Evolutionary conservation across 2,113 vertebrate species (phyloP), one percentile per base, ranked within the genome.

Genomic region (Gulo gulo): DNA sequence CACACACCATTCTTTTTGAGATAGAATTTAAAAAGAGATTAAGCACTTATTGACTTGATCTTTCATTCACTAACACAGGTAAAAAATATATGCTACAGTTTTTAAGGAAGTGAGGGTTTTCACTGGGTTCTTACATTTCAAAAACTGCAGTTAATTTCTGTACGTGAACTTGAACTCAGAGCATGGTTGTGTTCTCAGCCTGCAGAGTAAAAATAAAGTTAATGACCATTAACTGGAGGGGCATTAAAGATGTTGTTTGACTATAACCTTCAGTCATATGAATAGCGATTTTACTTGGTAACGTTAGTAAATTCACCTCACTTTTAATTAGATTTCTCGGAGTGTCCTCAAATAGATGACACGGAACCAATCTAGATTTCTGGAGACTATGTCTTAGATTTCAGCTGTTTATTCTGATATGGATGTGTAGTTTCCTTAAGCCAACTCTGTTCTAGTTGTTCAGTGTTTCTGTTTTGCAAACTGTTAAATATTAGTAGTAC

Each of bases 401-500:
- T 90, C 18, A 86, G 6, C 18, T 50, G 45, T 5, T 31, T 34
- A 3, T 16, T 50, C 59, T 59, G 15, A 65, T 20, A 34, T 16
- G 0, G 8, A 21, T 14, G 2, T 39, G 9, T 5, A 52, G 29
- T 1, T 42, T 52, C 7, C 16, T 52, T n/a, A 61, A 52, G 2
- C 1, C 6, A 67, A 69, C 4, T 86, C 59, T 67, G 15, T 55
- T 87, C 24, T 55, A 50, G 9, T 69, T 45, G 3, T 57, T 91
- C 21, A 4, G 12, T 57, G 23, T 63, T 31, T 69, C 13, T 83
- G 4, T 73, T 82, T 11, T 31, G 74, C 29, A 88, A 69, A 50
- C 26, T 65, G 6, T 55, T 88, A 81, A 42, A 45, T 59, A 93
- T 47, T 89, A 94, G 59, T 34, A 59, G 13, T 83, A 31, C 24